Evolutionary conservation across 2,797 vertebrate species (phyloP).

Genomic region (Dicrostonyx torquatus): DNA sequence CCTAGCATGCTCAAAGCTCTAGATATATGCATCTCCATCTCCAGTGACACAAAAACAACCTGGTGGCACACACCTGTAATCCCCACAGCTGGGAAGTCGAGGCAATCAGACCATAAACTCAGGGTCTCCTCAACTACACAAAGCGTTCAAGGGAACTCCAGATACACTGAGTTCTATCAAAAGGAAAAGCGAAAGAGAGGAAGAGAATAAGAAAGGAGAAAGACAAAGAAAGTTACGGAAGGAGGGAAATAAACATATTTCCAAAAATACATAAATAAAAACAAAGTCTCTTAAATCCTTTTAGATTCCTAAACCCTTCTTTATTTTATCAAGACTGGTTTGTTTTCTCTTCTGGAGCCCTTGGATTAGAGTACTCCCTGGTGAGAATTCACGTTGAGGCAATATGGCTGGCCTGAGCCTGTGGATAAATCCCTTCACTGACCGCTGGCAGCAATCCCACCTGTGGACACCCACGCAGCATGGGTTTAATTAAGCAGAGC

Average conservation of each 20-base stretch:
- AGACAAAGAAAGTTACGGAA: too few relatives aligned
- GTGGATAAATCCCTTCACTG: neutral
- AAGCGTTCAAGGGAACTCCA: neutral
- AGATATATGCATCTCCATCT: neutral
- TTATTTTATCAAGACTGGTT: constrained; percentile 16
- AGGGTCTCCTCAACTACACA: neutral
- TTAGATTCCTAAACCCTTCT: neutral
- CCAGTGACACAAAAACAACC: neutral
- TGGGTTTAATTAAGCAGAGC: constrained; percentile 68
- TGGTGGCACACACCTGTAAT: neutral
- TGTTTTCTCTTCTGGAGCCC: neutral
- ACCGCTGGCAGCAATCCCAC: neutral
- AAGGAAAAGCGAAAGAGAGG: neutral
- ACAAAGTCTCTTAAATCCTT: neutral
- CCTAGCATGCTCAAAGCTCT: neutral
- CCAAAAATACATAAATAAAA: neutral
- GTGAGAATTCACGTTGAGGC: neutral
- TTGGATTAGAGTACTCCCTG: constrained; percentile 17
- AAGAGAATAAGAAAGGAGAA: rapidly evolving
- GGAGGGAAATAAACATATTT: neutral
- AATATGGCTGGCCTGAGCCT: neutral
- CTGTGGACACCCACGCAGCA: neutral
- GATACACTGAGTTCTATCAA: neutral
- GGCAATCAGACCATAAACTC: neutral
- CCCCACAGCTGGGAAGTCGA: neutral